Evolutionary conservation across 2,113 vertebrate species (phyloP), one percentile per base, ranked within the genome.

Genomic region (Isurus oxyrinchus): DNA sequence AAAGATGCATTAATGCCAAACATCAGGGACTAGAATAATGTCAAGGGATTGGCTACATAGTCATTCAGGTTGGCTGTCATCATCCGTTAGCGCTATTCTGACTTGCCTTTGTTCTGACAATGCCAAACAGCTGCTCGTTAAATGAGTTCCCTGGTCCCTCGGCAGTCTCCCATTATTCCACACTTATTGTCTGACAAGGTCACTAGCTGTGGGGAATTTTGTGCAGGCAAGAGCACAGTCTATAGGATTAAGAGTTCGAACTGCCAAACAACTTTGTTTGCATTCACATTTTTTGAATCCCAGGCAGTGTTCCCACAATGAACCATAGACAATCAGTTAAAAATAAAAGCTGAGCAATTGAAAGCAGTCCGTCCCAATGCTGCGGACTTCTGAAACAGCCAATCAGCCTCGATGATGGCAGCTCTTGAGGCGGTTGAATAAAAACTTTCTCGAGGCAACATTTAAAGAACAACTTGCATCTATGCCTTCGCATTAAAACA

Each of bases 51-150:
- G 97, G 97, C 97, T 97, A 96, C 97, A 96, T 87, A 96, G 98
- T 97, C 98, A 97, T 97, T 98, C 98, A 98, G 96, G 97, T 98
- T 98, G 98, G 98, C 97, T 98, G 98, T 98, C 98, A 97, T 97
- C 98, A 97, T 96, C 97, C 97, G 97, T 99, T 98, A 99, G 98
- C 97, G 87, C 97, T 97, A 97, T 97, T 98, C 98, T 98, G 98
- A 98, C 98, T 98, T 98, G 97, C 97, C 97, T 98, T 98, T 98
- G 97, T 98, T 98, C 98, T 98, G 98, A 98, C 98, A 98, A 98
- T 97, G 97, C 98, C 98, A 98, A 99, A 98, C 99, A 99, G 98
- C 98, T 98, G 98, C 98, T 98, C 98, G 98, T 98, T 84, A 98
- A 99, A 99, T 98, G 98, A 99, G 98, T 98, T 84, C 40, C 97